phyloP scores from a whole-genome alignment of 2,888 invertebrate genomes.

The Lochmaea capreae region DNA sequence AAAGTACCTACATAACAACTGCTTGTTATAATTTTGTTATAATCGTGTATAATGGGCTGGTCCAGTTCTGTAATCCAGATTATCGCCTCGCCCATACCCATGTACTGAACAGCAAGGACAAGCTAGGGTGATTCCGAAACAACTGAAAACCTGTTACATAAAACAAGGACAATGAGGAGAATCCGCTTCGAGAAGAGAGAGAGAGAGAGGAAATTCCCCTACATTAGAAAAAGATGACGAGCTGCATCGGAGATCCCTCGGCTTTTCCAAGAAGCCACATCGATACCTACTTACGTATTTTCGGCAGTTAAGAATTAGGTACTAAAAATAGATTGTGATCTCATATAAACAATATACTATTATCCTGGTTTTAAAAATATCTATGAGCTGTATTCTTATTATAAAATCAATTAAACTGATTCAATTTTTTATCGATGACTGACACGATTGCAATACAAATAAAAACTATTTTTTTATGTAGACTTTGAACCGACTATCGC shows the following conservation, averaged over 20 bases:
- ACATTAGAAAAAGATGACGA: slow-evolving; percentile 51
- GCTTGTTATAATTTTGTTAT: background rate
- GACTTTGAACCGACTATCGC: slow-evolving; percentile 54
- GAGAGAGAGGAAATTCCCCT: slow-evolving; percentile 57
- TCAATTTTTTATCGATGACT: slow-evolving; percentile 15
- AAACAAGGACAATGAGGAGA: slow-evolving; percentile 58
- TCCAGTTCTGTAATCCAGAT: slow-evolving; percentile 3
- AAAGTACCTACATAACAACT: no score
- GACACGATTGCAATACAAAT: no score
- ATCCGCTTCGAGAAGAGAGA: slow-evolving; percentile 41
- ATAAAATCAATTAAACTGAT: background rate
- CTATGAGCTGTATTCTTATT: background rate
- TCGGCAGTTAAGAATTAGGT: slow-evolving; percentile 34
- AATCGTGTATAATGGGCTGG: background rate
- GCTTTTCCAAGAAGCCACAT: slow-evolving; percentile 39
- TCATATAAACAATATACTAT: background rate
- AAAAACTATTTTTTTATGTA: slow-evolving; percentile 26
- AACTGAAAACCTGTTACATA: slow-evolving; percentile 62
- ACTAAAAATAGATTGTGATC: slow-evolving; percentile 55
- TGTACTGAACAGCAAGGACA: slow-evolving; percentile 55
- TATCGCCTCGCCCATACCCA: slow-evolving; percentile 34
- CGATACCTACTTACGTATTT: slow-evolving; percentile 37
- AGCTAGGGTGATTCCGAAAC: slow-evolving; percentile 60
- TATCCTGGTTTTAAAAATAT: slow-evolving; percentile 1
- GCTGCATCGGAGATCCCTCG: slow-evolving; percentile 54